phyloP scores from a whole-genome alignment of 2,113 vertebrate species.

The Menura novaehollandiae region DNA sequence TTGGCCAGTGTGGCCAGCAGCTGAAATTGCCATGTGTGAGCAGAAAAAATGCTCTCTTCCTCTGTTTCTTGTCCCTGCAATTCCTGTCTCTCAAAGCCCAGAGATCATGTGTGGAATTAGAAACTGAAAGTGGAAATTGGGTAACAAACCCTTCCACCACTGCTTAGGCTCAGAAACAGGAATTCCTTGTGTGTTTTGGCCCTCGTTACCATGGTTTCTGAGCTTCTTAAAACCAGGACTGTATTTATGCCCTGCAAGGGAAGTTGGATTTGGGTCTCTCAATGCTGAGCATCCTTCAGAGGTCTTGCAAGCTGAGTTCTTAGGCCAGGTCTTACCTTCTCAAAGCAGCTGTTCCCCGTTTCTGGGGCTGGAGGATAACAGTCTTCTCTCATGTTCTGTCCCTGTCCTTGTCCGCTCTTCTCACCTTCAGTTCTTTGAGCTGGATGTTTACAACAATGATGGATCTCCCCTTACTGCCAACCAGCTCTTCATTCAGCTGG shows the following conservation, averaged over 20 bases:
- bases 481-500: conserved; percentile 91
- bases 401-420: neutral
- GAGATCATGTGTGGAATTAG: neutral
- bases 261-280: neutral
- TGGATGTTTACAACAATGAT: conserved; percentile 93
- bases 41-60: neutral
- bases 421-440: conserved; percentile 85
- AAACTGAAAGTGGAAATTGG: neutral
- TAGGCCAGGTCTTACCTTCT: neutral
- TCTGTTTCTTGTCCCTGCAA: neutral
- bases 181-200: neutral
- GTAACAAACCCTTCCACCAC: neutral
- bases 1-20: neutral
- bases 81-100: neutral
- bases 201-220: neutral
- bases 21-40: neutral
- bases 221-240: neutral
- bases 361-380: neutral
- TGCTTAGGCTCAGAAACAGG: neutral
- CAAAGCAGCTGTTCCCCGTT: neutral
- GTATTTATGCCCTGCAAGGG: neutral
- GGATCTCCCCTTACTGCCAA: conserved; percentile 85
- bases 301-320: neutral
- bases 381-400: neutral
- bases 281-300: neutral